Evolutionary conservation across 2,113 vertebrate genomes (phyloP).

Genomic region (Smithornis capensis): DNA sequence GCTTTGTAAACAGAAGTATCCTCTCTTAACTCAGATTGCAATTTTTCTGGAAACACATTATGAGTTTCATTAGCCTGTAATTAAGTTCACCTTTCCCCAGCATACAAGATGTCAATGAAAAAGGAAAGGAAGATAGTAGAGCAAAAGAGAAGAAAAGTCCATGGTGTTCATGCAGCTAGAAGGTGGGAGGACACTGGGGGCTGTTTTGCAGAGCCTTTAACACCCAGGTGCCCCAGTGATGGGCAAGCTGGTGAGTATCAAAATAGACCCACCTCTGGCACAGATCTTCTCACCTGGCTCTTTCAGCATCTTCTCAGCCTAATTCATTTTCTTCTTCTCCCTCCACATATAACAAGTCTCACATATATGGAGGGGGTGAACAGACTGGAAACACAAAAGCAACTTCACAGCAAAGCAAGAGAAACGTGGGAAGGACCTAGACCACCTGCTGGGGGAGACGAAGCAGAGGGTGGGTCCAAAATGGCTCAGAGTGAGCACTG

Average conservation of each 20-base stretch:
- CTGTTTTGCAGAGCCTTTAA: background rate
- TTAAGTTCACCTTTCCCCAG: background rate
- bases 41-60: background rate
- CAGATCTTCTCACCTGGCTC: background rate
- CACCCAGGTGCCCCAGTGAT: background rate
- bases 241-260: background rate
- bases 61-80: background rate
- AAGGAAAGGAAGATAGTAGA: background rate
- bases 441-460: background rate
- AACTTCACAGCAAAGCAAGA: background rate
- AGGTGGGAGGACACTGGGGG: background rate
- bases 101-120: background rate
- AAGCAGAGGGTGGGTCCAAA: background rate
- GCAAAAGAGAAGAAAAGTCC: background rate
- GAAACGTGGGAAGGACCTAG: background rate
- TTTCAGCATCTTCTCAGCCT: background rate
- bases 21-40: background rate
- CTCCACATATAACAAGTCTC: background rate
- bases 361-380: background rate
- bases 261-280: background rate
- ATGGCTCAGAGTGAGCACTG: background rate
- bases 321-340: background rate
- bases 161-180: background rate
- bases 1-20: background rate
- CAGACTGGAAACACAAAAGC: constrained; percentile 6